Evolutionary conservation across 2,888 invertebrate genomes (phyloP), one percentile per base, ranked within the genome.

Genomic region (Aphodius granarius): DNA sequence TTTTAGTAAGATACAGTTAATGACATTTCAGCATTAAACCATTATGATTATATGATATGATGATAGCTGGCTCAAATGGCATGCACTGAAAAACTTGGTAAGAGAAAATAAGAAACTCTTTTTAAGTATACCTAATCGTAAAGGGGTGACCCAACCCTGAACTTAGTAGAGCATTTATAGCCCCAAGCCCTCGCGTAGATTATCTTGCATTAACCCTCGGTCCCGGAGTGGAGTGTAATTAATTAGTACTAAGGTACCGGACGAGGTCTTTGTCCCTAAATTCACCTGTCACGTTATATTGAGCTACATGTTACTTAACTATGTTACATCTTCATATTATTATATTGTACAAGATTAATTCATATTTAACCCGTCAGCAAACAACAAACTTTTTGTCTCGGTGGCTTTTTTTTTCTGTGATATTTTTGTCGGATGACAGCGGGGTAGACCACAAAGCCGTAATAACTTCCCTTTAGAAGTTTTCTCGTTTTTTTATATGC

Each of bases 401-500:
- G n/a, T n/a, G n/a, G n/a, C n/a, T n/a, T n/a, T 23, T 23, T 23
- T 43, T 43, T 13, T 43, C 43, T 0, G 43, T 6, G 43, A 43
- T 3, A 9, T 43, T 43, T 43, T 43, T 43, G 1, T 9, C 43
- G 43, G 43, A 43, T 6, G 43, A 43, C 43, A 43, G 43, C 43
- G 43, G 4, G 1, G 43, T 13, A 13, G 43, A 43, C 43, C 43
- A 43, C 43, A 43, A 43, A 43, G 20, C 20, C 68, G 20, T 68
- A 68, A 68, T 68, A 68, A 68, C 68, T 68, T 68, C 68, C 68
- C n/a, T 68, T 68, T 21, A 20, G 68, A 20, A 19, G 16, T 68
- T 68, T 20, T 68, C 22, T 43, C 13, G n/a, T 68, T 68, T 68
- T 20, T 68, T 21, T 22, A 22, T 68, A 20, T 22, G 22, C 68